Evolutionary conservation across 2,888 invertebrate genomes (phyloP).

Genomic region (Agrochola circellaris): DNA sequence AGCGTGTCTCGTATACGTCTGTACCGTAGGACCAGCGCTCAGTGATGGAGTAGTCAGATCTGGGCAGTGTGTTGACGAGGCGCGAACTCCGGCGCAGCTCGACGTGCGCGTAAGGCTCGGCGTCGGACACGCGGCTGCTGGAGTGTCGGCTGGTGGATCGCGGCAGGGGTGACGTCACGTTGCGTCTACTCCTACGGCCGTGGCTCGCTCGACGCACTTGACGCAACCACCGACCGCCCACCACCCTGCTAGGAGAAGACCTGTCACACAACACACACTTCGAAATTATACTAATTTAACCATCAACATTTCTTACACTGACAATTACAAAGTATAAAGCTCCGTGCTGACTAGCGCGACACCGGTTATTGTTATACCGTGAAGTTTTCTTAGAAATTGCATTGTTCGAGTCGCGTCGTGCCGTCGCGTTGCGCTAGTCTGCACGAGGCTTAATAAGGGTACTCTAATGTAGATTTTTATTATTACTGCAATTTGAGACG

Average conservation of each 20-base stretch:
- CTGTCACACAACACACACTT: conserved; percentile 73
- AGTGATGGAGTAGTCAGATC: conserved; percentile 90
- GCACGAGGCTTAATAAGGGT: not conserved
- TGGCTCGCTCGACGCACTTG: conserved; percentile 87
- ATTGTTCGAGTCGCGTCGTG: too few species aligned
- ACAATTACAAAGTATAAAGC: too few species aligned
- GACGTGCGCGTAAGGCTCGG: conserved; percentile 83
- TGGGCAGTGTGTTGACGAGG: conserved; percentile 87
- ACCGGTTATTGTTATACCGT: too few species aligned
- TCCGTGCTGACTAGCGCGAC: too few species aligned
- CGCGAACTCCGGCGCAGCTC: conserved; percentile 88
- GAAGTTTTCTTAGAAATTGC: too few species aligned
- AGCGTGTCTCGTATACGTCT: conserved; percentile 89
- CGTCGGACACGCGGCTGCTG: conserved; percentile 76
- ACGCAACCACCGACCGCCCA: conserved; percentile 90
- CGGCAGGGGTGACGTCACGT: conserved; percentile 85
- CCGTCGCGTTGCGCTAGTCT: too few species aligned
- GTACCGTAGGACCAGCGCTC: conserved; percentile 91
- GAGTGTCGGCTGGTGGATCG: conserved; percentile 82
- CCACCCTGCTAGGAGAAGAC: conserved; percentile 91
- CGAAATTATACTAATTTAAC: conserved; percentile 52
- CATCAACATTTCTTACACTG: conserved; percentile 36
- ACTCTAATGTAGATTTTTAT: not conserved
- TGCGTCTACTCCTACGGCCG: conserved; percentile 83
- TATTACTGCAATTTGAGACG: not conserved